Conservation (phyloP, 2,113 vertebrate genomes). For the Callorhinus ursinus region DNA sequence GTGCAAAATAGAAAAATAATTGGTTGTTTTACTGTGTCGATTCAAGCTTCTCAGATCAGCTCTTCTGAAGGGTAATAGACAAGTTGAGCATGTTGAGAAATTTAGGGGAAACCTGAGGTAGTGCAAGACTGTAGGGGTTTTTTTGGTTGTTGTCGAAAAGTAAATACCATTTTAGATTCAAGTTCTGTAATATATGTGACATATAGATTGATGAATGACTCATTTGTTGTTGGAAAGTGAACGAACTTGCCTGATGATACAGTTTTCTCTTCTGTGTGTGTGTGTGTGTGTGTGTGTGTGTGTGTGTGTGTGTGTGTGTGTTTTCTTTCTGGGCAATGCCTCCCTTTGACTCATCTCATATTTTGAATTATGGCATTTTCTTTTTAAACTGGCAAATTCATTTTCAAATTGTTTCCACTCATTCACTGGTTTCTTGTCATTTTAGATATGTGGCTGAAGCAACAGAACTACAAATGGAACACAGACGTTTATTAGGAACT, state of each 20-base stretch:
- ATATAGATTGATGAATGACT: constrained; percentile 55
- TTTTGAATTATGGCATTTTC: constrained; percentile 6
- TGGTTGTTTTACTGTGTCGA: neutral
- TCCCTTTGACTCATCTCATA: constrained; percentile 53
- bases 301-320: neutral
- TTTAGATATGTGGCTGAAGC: neutral
- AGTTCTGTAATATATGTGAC: constrained; percentile 42
- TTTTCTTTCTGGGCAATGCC: constrained; percentile 20
- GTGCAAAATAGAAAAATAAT: constrained; percentile 43
- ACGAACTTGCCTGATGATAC: constrained; percentile 75
- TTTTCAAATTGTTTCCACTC: neutral
- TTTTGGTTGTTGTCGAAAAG: constrained; percentile 53
- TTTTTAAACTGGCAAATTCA: constrained; percentile 18
- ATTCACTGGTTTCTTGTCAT: constrained; percentile 1
- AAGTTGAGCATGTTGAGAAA: constrained; percentile 37
- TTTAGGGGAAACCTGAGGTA: constrained; percentile 56
- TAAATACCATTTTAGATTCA: constrained; percentile 59
- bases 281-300: neutral
- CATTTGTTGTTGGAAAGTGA: constrained; percentile 81
- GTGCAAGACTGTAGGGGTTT: constrained; percentile 54
- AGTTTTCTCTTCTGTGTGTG: constrained; percentile 31
- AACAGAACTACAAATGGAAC: neutral
- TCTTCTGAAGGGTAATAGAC: constrained; percentile 23
- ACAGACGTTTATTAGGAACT: neutral
- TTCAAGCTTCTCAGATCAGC: constrained; percentile 21